Base-by-base conservation (phyloP, 35 echinoderm and acorn worm genomes). In the Lytechinus variegatus region DNA sequence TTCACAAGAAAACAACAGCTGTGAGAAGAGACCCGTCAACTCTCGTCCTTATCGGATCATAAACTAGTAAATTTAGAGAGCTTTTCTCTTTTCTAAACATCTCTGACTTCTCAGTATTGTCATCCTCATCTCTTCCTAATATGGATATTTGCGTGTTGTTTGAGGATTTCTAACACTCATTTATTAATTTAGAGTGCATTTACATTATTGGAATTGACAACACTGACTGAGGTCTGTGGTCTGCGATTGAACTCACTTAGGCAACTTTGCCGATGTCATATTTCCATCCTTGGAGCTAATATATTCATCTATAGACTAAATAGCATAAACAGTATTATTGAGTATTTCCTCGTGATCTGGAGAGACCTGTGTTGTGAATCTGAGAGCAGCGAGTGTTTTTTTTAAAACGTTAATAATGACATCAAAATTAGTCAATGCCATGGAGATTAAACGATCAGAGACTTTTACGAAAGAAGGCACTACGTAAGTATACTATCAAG, bases 381-480 rank as follows among this genome's bases (percentile, higher is more conserved):
- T 11, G 16, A 79, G 2, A 7, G 6, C 6, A 79, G 19, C n/a
- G n/a, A 24, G 66, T 79, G 66, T 24, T 79, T 16, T 79, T n/a
- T 24, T 24, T 16, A 1, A 1, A 44, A 0, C 66, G 8, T 27
- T 16, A n/a, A 79, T 6, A 4, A 79, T 79, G 66, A 19, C 66
- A 7, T 79, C 66, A 79, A 79, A 79, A 79, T 24, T 79, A 24
- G 66, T 79, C 66, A 79, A 79, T 79, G 66, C 66, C 7, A 90
- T 90, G 88, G 88, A 90, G 52, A 90, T 90, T 12, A 90, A 90
- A 21, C 10, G 88, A 54, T 90, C 88, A 90, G 88, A 90, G 88
- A 90, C 88, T 6, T 90, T 90, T 21, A 52, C 88, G 21, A 90
- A 90, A 16, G 88, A 90, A 90, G 88, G 88, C 28, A 54, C n/a